Evolutionary conservation across 2,113 vertebrate species (phyloP).

Genomic region (Elaphurus davidianus): DNA sequence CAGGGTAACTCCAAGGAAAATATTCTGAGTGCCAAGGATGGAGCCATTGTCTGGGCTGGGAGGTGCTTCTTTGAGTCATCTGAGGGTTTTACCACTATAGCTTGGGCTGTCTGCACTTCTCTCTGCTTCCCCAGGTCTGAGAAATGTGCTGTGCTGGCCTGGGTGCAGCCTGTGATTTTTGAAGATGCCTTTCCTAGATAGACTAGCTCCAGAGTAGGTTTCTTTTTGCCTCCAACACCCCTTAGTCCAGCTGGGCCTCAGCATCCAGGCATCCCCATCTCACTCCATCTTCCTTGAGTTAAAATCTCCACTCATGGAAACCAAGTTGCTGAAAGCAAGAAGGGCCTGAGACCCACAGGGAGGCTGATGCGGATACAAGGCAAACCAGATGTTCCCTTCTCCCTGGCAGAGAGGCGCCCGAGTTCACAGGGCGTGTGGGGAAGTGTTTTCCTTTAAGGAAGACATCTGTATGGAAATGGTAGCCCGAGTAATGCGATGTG

Average conservation of each 20-base stretch:
- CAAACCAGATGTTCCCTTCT: constrained; percentile 73
- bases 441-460: constrained; percentile 75
- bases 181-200: neutral
- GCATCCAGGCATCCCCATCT: neutral
- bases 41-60: neutral
- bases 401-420: constrained; percentile 67
- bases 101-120: neutral
- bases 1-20: neutral
- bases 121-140: neutral
- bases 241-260: neutral
- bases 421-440: constrained; percentile 68
- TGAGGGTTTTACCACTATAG: neutral
- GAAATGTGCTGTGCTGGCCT: neutral
- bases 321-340: neutral
- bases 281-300: neutral
- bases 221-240: neutral
- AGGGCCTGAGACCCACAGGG: neutral
- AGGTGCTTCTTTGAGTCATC: neutral
- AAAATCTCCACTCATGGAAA: neutral
- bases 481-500: constrained; percentile 76
- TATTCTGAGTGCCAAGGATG: neutral
- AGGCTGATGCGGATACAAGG: constrained; percentile 41
- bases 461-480: constrained; percentile 76
- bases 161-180: neutral
- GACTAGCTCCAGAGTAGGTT: neutral